Conservation (phyloP, 1,140 invertebrate species). For the Brachionus angularis region DNA sequence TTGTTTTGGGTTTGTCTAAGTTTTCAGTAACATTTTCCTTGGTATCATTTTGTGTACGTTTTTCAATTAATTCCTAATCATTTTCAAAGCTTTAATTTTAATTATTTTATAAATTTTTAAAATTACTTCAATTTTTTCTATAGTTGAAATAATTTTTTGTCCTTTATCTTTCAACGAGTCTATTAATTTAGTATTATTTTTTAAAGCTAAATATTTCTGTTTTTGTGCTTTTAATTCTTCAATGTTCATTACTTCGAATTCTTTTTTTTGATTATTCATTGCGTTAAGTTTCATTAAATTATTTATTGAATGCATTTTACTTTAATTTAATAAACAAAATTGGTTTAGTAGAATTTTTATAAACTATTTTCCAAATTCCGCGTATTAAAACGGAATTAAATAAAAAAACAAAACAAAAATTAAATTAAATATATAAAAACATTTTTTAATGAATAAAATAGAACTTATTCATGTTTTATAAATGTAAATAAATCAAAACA, state of each 20-base stretch:
- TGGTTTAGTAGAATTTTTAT: too few relatives aligned
- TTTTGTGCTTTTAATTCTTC: slow-evolving; percentile 6
- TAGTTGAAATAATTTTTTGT: slow-evolving; percentile 3
- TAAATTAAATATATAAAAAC: slow-evolving; percentile 16
- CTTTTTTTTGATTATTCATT: background rate
- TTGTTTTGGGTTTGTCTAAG: too few relatives aligned
- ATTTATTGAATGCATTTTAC: slow-evolving; percentile 3
- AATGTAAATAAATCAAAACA: background rate
- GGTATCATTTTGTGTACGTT: too few relatives aligned
- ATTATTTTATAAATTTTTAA: background rate
- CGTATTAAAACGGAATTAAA: background rate
- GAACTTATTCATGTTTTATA: background rate
- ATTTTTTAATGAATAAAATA: too few relatives aligned
- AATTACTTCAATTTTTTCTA: background rate
- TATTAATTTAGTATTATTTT: background rate
- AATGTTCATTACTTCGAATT: slow-evolving; percentile 5
- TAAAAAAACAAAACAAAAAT: slow-evolving; percentile 17
- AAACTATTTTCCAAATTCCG: background rate
- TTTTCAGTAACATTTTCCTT: too few relatives aligned
- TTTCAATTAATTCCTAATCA: too few relatives aligned
- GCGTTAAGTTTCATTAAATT: slow-evolving; percentile 4
- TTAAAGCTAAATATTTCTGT: background rate
- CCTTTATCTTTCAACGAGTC: slow-evolving; percentile 15
- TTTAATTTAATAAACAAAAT: background rate
- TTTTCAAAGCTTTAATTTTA: background rate